Evolutionary conservation across 2,888 invertebrate species (phyloP), one percentile per base, ranked within the genome.

Genomic region (Acleris emargana): DNA sequence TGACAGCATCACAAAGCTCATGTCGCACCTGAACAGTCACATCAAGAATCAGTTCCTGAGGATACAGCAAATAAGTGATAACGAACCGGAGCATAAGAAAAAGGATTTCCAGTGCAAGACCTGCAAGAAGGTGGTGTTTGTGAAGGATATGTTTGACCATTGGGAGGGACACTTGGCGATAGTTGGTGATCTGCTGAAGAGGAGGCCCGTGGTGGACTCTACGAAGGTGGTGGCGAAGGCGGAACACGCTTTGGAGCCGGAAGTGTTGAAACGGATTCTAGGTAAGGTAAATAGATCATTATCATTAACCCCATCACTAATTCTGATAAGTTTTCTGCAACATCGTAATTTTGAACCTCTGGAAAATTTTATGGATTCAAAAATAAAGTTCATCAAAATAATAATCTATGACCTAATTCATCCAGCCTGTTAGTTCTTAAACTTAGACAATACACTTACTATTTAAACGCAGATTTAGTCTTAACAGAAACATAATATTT

Each of bases 131-230:
- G 20, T 42, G 0, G 69, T 83, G 0, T 4, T 4, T 0, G 3
- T 13, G 0, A 2, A 2, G 0, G 50, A 73, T 0, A 76, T 76
- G n/a, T 83, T 86, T 25, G 0, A 20, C 0, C 87, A 87, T 28
- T 87, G 84, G 84, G 86, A 86, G 49, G 2, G 13, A 0, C 87
- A 87, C 58, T 22, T 85, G 13, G 43, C 62, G 6, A 47, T 76
- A 9, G 43, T 0, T 42, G 43, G 0, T 25, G 17, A 57, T 0
- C 6, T 42, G n/a, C n/a, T 4, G 42, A 45, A 64, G 55, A 9
- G 43, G 42, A 3, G 28, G 18, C 16, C 3, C 20, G 5, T 1
- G 22, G 16, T 1, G 54, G n/a, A n/a, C 45, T 38, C 0, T 1
- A 11, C 5, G 5, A 28, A 20, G 11, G 1, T 4, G 6, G 13